Evolutionary conservation across 2,888 invertebrate genomes (phyloP), one percentile per base, ranked within the genome.

Genomic region (Limnephilus rhombicus): DNA sequence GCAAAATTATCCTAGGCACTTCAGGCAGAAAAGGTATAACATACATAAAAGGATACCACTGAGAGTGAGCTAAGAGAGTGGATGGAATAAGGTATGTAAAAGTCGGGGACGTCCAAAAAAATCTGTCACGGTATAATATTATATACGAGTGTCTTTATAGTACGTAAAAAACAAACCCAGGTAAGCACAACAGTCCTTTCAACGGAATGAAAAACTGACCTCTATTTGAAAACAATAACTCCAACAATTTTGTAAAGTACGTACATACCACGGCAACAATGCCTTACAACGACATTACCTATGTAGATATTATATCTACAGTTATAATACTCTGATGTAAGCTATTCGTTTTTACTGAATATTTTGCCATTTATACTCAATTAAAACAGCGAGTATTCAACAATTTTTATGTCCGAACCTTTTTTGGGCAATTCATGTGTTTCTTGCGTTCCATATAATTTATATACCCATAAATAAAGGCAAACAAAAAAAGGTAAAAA

Each of bases 381-480:
- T 68, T 68, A 68, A 68, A 68, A 68, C 18, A 68, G 68, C 24
- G 68, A n/a, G 24, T n/a, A n/a, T 68, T 9, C 24, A 68, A 68
- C 68, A 24, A 24, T n/a, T 53, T 68, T 68, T n/a, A 68, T 68
- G 68, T 68, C 24, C 68, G 68, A 68, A 68, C 68, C 68, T 68
- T 68, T 68, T 68, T 68, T 68, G 7, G 68, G 68, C 24, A 68
- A 68, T 68, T 68, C 68, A 9, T 68, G 68, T 86, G 24, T 45
- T 41, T 86, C 86, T 86, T 86, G 86, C 45, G 86, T 91, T 81
- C 34, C 34, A 37, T 31, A 91, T 91, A 91, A 91, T 86, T 91
- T 91, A 86, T 87, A 49, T 49, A 34, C 87, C 86, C 91, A 81
- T 91, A 91, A 91, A 91, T 91, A 85, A 45, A 80, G 31, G 80